These are phyloP conservation scores for Dipodomys ordii DNA, from an alignment of 2,113 vertebrate genomes.

Conservation along the genomic window DNA sequence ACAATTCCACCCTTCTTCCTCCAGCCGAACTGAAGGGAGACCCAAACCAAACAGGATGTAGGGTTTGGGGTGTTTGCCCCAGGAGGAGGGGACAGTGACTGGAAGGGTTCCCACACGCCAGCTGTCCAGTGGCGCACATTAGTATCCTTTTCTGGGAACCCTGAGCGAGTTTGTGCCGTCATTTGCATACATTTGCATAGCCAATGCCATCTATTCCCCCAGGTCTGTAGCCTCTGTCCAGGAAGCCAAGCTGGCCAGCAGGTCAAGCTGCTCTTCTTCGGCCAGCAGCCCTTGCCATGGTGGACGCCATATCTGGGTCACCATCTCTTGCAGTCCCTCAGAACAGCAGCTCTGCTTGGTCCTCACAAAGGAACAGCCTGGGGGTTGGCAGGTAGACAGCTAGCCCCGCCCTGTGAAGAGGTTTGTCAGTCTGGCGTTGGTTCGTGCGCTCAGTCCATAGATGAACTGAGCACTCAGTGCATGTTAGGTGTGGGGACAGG, in stretches of 20 bases:
- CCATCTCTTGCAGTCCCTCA: too few relatives aligned
- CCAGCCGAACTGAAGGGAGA: neutral
- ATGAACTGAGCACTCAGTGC: neutral
- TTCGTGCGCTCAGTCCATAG: neutral
- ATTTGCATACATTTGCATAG: slow-evolving; percentile 74
- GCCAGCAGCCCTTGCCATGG: neutral
- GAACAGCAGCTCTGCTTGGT: neutral
- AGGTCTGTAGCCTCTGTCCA: slow-evolving; percentile 14
- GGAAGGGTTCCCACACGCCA: neutral
- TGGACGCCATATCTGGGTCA: neutral
- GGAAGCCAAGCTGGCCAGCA: neutral
- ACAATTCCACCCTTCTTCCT: neutral
- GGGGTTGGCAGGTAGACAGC: too few relatives aligned
- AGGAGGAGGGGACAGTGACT: neutral
- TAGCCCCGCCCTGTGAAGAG: too few relatives aligned
- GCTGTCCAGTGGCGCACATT: slow-evolving; percentile 11
- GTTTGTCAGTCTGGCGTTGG: too few relatives aligned
- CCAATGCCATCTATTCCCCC: neutral
- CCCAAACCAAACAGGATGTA: neutral
- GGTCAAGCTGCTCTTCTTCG: slow-evolving; percentile 31
- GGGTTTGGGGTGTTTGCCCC: neutral
- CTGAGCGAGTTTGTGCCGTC: neutral
- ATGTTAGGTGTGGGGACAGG: neutral
- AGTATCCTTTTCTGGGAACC: slow-evolving; percentile 28
- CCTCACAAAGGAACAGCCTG: neutral